These are phyloP conservation scores for Acanthosepion lycidas DNA, from an alignment of 2,888 invertebrate species.

Conservation along the genomic window DNA sequence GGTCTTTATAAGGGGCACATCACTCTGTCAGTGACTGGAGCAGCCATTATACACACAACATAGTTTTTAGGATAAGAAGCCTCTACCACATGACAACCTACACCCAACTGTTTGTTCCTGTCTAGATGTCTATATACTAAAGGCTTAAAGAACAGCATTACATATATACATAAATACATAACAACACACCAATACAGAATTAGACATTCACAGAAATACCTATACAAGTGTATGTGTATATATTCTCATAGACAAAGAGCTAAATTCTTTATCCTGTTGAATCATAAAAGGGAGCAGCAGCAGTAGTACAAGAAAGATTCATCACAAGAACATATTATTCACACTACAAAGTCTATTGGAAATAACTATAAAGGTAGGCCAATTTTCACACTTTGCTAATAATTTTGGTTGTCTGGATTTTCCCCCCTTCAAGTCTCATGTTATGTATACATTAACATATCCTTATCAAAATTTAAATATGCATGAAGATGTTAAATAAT, in stretches of 20 bases:
- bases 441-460: not conserved
- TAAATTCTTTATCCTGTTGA: not conserved
- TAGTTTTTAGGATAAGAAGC: not conserved
- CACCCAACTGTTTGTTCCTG: not conserved
- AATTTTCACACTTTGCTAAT: not conserved
- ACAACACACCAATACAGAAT: not conserved
- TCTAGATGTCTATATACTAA: not conserved
- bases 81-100: not conserved
- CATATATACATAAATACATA: not conserved
- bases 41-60: not conserved
- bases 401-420: not conserved
- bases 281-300: not conserved
- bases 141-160: not conserved
- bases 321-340: not conserved
- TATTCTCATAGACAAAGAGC: not conserved
- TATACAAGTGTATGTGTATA: not conserved
- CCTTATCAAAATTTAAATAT: not conserved
- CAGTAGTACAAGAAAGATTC: constrained; percentile 33
- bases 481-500: no score
- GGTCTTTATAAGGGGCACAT: not conserved
- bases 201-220: not conserved
- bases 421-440: not conserved
- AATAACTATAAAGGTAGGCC: not conserved
- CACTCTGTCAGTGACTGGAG: constrained; percentile 13
- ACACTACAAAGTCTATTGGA: not conserved